phyloP scores from a whole-genome alignment of 2,113 vertebrate species.

The Ptychochromis oligacanthus region DNA sequence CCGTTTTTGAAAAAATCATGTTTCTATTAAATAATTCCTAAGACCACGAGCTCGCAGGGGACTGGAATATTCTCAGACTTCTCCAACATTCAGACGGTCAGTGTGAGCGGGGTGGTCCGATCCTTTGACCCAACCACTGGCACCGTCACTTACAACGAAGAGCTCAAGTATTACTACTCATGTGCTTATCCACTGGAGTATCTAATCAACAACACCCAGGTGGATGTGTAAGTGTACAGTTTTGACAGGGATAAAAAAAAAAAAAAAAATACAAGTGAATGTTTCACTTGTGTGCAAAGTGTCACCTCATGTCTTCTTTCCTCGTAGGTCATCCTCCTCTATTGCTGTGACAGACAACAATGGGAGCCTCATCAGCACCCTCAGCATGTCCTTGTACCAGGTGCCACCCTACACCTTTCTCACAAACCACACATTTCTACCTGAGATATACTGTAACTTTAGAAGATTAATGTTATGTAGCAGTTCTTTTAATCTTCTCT shows the following conservation, averaged over 20 bases:
- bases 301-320: not conserved
- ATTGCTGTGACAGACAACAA: constrained; percentile 79
- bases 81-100: constrained; percentile 76
- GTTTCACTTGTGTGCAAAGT: not conserved
- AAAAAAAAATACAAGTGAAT: not conserved
- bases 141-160: constrained; percentile 75
- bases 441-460: not conserved
- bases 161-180: constrained; percentile 79
- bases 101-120: constrained; percentile 72
- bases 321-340: constrained; percentile 71
- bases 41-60: constrained; percentile 68
- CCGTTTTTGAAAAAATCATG: constrained; percentile 21
- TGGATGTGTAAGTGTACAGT: constrained; percentile 73
- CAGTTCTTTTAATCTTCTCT: not conserved
- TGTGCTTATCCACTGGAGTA: constrained; percentile 81
- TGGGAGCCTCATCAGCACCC: constrained; percentile 79
- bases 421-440: not conserved
- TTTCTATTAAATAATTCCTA: constrained; percentile 22
- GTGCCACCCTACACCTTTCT: constrained; percentile 17
- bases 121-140: constrained; percentile 71
- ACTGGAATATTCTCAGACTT: constrained; percentile 74
- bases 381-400: constrained; percentile 73
- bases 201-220: constrained; percentile 78
- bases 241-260: not conserved
- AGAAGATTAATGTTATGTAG: constrained; percentile 5